Percentiles rank a stretch among this genome's conserved stretches.
Evolutionary conservation across 2,888 invertebrate species (phyloP).

Genomic region (Agrotis puta): DNA sequence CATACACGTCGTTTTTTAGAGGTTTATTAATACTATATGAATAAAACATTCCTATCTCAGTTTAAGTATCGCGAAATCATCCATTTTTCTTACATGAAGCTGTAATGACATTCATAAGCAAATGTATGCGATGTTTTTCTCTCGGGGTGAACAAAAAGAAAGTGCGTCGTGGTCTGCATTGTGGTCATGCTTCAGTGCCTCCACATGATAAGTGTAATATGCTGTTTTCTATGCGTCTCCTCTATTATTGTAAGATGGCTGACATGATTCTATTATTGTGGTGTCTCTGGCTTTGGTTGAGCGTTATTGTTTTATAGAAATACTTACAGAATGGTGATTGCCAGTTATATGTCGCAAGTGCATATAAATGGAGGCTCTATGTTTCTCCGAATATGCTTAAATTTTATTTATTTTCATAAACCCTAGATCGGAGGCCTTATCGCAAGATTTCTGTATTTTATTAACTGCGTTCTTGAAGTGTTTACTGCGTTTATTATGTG

Average conservation of each 20-base stretch:
- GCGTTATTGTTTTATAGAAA: neutral
- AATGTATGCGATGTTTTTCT: slow-evolving; percentile 64
- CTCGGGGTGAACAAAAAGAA: slow-evolving; percentile 66
- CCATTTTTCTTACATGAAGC: slow-evolving; percentile 29
- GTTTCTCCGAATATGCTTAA: too few relatives aligned
- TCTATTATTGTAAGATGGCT: slow-evolving; percentile 36
- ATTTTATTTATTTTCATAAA: too few relatives aligned
- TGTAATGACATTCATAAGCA: slow-evolving; percentile 54
- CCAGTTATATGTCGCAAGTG: neutral
- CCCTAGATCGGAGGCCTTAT: too few relatives aligned
- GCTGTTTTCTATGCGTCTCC: slow-evolving; percentile 53
- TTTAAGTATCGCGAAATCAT: slow-evolving; percentile 13
- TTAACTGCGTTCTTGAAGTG: too few relatives aligned
- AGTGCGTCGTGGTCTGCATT: slow-evolving; percentile 66
- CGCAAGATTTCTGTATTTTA: too few relatives aligned
- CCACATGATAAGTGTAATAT: slow-evolving; percentile 63
- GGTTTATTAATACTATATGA: neutral
- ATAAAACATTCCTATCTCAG: neutral
- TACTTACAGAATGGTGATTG: neutral
- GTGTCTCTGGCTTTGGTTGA: neutral
- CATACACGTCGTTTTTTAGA: neutral
- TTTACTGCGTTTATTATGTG: too few relatives aligned
- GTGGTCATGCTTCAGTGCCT: slow-evolving; percentile 70
- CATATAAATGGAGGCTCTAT: too few relatives aligned
- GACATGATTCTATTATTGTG: slow-evolving; percentile 30